Percentiles rank a stretch among this genome's conserved stretches.
Evolutionary conservation across 1,140 invertebrate genomes (phyloP).

Genomic region (Aphidius gifuensis): DNA sequence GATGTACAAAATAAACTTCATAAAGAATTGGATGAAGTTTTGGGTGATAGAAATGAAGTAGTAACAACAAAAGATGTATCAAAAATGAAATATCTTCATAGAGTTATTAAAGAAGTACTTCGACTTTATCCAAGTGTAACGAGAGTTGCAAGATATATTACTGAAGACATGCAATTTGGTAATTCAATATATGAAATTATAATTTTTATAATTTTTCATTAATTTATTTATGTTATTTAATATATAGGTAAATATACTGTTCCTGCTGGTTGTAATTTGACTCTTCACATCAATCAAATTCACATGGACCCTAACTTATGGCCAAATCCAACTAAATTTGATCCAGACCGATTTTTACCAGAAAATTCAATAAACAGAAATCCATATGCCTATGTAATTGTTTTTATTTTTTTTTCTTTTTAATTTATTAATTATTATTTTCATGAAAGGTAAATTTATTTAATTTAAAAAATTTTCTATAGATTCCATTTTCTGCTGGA

Average conservation of each 20-base stretch:
- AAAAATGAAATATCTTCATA: slow-evolving; percentile 62
- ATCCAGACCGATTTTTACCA: slow-evolving; percentile 64
- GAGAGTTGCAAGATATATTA: slow-evolving; percentile 51
- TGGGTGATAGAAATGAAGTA: slow-evolving; percentile 46
- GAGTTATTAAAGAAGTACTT: slow-evolving; percentile 63
- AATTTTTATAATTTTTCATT: too few relatives aligned
- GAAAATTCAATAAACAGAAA: slow-evolving; percentile 55
- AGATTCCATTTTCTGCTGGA: slow-evolving; percentile 54
- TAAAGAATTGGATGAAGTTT: slow-evolving; percentile 61
- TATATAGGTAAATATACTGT: slow-evolving; percentile 37
- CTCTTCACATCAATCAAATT: slow-evolving; percentile 58
- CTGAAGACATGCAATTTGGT: slow-evolving; percentile 48
- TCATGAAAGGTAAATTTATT: too few relatives aligned
- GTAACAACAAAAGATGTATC: slow-evolving; percentile 52
- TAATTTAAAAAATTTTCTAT: slow-evolving; percentile 40
- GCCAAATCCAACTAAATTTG: slow-evolving; percentile 70
- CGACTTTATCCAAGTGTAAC: slow-evolving; percentile 66
- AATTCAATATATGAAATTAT: neutral
- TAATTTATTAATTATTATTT: too few relatives aligned
- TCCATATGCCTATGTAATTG: slow-evolving; percentile 58
- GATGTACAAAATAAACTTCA: slow-evolving; percentile 62
- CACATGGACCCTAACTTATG: slow-evolving; percentile 69
- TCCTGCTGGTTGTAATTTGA: slow-evolving; percentile 47
- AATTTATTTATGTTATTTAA: too few relatives aligned
- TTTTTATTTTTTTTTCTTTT: too few relatives aligned